Base-by-base conservation (phyloP, 2,888 invertebrate species). In the Ectemnius cavifrons region DNA sequence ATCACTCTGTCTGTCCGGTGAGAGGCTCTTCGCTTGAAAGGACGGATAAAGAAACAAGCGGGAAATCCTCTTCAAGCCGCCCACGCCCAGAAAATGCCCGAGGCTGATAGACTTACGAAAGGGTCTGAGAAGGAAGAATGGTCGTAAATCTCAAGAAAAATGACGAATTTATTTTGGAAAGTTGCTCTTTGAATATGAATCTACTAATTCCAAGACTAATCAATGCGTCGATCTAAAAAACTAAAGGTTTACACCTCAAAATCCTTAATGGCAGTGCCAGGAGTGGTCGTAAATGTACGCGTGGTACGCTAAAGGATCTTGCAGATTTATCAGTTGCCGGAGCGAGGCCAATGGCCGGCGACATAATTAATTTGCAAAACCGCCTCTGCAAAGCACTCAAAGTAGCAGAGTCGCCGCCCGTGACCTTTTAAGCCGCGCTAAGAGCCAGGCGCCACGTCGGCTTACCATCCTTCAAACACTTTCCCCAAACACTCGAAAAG, bases 291-390 rank as follows among this genome's bases (percentile, higher is more conserved):
- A 82, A 82, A 80, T 46, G 59, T 61, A 23, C 28, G 59, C 58
- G 57, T 67, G 70, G 71, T 73, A 67, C 52, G 75, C 67, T 73
- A 81, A 81, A 78, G 71, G 75, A 73, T 78, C 79, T 80, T 66
- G 68, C 74, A 71, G 56, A 75, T 73, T 49, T 52, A 23, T 47
- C 8, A 6, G 37, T 60, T 46, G 52, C 71, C 49, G 66, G 20
- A 27, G 64, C 61, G 70, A 69, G 75, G 78, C 72, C 82, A 75
- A 80, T 74, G 78, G 73, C 73, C 71, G 75, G 58, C 8, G 47
- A 75, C 70, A 72, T 82, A 82, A 82, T 82, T 82, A 82, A 82
- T 82, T 78, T 74, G 81, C 77, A 59, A 81, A 77, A 63, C 71
- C 69, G 77, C 72, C 79, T 77, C 75, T 73, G 77, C 73, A 71